Evolutionary conservation across 2,797 vertebrate species (phyloP).

Genomic region (Sebastes variabilis): DNA sequence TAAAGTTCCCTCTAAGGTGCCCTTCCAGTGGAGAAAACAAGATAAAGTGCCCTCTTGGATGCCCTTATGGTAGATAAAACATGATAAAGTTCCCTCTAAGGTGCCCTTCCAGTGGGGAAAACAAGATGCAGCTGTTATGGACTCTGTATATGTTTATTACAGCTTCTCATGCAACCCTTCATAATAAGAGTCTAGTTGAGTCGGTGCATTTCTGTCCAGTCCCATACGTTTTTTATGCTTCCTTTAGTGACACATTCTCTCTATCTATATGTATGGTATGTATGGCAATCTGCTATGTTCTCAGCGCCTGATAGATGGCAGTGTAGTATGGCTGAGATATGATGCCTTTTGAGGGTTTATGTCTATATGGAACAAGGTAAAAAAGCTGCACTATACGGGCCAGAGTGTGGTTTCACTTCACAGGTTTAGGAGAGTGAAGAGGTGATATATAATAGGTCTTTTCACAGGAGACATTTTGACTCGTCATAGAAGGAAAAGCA

Average conservation of each 20-base stretch:
- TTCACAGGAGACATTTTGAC: neutral
- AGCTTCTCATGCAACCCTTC: neutral
- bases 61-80: no score
- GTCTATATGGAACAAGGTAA: neutral
- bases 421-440: neutral
- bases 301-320: constrained; percentile 18
- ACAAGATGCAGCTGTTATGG: no score
- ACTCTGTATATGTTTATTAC: no score
- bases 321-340: constrained; percentile 2
- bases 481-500: neutral
- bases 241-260: neutral
- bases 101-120: no score
- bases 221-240: neutral
- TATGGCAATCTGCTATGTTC: neutral
- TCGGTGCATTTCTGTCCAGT: neutral
- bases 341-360: neutral
- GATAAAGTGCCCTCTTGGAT: no score
- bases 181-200: neutral
- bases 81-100: no score
- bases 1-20: no score
- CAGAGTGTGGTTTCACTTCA: neutral
- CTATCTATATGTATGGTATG: no score
- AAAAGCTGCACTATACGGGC: neutral
- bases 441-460: neutral
- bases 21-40: no score